Evolutionary conservation across 2,113 vertebrate genomes (phyloP).

Genomic region (Mormoops blainvillei): DNA sequence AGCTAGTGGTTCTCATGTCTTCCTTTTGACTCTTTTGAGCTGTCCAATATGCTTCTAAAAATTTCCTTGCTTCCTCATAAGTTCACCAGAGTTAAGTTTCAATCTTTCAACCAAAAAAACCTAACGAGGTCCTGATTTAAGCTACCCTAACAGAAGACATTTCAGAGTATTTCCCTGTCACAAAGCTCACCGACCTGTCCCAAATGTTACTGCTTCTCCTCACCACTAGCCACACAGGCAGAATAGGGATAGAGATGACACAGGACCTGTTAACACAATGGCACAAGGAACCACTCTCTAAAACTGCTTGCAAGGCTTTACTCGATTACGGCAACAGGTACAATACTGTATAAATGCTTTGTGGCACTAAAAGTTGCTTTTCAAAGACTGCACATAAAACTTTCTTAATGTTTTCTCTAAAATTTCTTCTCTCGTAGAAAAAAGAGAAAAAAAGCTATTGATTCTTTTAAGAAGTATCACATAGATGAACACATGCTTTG

Average conservation of each 20-base stretch:
- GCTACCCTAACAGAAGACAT: background rate
- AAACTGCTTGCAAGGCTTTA: background rate
- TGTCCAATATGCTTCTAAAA: background rate
- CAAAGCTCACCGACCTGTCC: background rate
- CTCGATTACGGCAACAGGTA: background rate
- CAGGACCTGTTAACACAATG: background rate
- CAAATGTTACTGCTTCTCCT: background rate
- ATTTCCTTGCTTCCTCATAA: background rate
- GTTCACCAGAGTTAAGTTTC: background rate
- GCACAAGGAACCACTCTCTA: background rate
- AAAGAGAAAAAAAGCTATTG: background rate
- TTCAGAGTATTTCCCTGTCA: background rate
- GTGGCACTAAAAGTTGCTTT: background rate
- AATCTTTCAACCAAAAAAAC: background rate
- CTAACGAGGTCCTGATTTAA: background rate
- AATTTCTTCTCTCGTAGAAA: background rate
- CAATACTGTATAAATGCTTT: background rate
- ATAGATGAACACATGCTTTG: background rate
- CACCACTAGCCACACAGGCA: background rate
- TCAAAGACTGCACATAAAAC: conserved; percentile 3
- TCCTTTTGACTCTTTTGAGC: background rate
- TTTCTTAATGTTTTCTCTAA: conserved; percentile 7
- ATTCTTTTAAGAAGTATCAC: background rate
- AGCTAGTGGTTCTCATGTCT: background rate
- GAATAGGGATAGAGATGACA: background rate